Evolutionary conservation across 2,113 vertebrate species (phyloP).

Genomic region (Phylloscopus trochilus): DNA sequence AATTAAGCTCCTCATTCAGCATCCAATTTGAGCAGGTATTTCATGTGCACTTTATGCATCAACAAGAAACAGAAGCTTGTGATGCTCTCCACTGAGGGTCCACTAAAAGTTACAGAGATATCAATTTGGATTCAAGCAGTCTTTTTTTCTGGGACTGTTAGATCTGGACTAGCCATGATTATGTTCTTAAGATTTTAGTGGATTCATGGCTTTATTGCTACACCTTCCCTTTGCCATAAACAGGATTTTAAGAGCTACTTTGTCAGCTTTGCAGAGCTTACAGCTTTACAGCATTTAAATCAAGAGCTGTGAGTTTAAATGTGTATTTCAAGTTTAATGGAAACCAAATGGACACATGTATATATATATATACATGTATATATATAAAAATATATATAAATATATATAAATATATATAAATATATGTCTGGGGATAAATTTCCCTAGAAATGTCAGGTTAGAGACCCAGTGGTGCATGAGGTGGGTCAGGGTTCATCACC

Average conservation of each 20-base stretch:
- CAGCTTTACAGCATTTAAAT: not conserved
- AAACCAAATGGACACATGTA: not conserved
- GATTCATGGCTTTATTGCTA: not conserved
- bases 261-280: not conserved
- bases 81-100: not conserved
- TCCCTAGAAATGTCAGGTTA: not conserved
- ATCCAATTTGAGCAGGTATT: not conserved
- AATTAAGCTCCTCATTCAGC: not conserved
- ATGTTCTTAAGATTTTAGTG: not conserved
- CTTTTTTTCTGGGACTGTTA: not conserved
- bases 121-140: not conserved
- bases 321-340: not conserved
- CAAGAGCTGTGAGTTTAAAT: not conserved
- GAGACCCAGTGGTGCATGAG: not conserved
- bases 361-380: not conserved
- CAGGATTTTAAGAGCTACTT: not conserved
- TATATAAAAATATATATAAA: not conserved
- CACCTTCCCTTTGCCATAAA: not conserved
- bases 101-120: not conserved
- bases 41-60: not conserved
- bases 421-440: not conserved
- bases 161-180: not conserved
- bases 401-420: not conserved
- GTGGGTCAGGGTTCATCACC: not conserved
- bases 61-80: not conserved